Percentiles rank a stretch among this genome's conserved stretches.
phyloP scores from a whole-genome alignment of 2,797 vertebrate genomes.

The Tragelaphus oryx region DNA sequence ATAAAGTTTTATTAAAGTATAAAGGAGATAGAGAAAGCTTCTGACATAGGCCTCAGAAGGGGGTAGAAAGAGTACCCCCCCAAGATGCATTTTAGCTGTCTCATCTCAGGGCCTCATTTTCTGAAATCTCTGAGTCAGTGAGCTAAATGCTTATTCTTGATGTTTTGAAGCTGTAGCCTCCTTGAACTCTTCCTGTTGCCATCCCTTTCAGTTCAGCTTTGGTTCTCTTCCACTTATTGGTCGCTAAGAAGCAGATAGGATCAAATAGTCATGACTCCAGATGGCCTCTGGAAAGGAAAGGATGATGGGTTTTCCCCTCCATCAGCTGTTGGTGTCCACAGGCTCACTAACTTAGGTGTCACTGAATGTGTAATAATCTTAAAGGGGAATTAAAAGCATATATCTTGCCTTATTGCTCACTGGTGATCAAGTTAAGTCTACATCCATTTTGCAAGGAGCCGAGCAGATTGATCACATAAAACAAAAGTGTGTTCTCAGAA shows the following conservation, averaged over 20 bases:
- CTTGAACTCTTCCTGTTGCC: rapidly evolving
- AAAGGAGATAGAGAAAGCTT: no score
- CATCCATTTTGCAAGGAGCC: background rate
- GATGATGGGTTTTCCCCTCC: background rate
- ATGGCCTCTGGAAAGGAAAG: background rate
- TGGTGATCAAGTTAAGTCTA: background rate
- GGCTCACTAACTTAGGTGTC: background rate
- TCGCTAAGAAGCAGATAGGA: background rate
- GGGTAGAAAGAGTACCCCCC: no score
- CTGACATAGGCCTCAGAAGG: no score
- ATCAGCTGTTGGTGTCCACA: no score
- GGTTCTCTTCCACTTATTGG: background rate
- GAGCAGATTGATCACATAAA: background rate
- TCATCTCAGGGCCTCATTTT: background rate
- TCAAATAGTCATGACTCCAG: background rate
- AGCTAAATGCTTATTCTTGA: background rate
- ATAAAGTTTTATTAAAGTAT: no score
- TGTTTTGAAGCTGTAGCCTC: background rate
- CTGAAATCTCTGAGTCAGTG: background rate
- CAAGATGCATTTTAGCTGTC: background rate
- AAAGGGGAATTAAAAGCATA: background rate
- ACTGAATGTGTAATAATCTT: background rate
- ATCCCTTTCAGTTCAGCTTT: background rate
- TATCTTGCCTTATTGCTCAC: background rate
- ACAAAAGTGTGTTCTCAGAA: background rate